Base-by-base conservation (phyloP, 1,140 invertebrate species). In the Drosophila paulistorum region DNA sequence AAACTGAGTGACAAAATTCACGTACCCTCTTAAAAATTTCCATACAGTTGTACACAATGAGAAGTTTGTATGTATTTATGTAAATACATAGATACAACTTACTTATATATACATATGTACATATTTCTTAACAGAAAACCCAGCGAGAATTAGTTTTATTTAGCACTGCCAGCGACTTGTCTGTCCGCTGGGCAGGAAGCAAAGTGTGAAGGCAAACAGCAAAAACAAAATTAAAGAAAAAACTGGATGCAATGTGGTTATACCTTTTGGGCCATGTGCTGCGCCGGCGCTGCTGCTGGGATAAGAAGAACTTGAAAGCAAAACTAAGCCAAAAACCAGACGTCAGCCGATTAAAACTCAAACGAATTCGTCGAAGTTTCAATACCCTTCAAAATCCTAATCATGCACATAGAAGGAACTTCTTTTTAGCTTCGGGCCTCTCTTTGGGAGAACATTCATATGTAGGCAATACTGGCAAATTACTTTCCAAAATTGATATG, bases 141-240 rank as follows among this genome's bases (percentile, higher is more conserved):
- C 70, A 68, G 54, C 72, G 57, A 73, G 74, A 86, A 86, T 86
- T 70, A 63, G 71, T 69, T 81, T 69, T 48, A 59, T 59, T 85
- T 85, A 81, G 83, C 82, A 79, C 75, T 20, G 73, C 17, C 17
- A 41, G 20, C 60, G 39, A 70, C 66, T 63, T 39, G 71, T 62
- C 23, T 57, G 6, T 57, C 20, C 10, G 17, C 6, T 58, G 45
- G 20, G 33, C 33, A 23, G 14, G 14, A 30, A 26, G 48, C 48
- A 17, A 71, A 66, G 70, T 81, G 77, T 84, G 81, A 84, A 85
- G 81, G 81, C 78, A 75, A 84, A 77, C 76, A 76, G 30, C 51
- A 64, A 75, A 60, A 65, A 51, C 30, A 45, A 68, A 67, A 66
- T 59, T 60, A 71, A 67, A 77, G 65, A 65, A 65, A 71, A 73